A percentile compares a stretch with the other conserved stretches of the same genome.
These are phyloP conservation scores for Mellilla xanthometata DNA, from an alignment of 2,888 invertebrate genomes.

Conservation along the genomic window DNA sequence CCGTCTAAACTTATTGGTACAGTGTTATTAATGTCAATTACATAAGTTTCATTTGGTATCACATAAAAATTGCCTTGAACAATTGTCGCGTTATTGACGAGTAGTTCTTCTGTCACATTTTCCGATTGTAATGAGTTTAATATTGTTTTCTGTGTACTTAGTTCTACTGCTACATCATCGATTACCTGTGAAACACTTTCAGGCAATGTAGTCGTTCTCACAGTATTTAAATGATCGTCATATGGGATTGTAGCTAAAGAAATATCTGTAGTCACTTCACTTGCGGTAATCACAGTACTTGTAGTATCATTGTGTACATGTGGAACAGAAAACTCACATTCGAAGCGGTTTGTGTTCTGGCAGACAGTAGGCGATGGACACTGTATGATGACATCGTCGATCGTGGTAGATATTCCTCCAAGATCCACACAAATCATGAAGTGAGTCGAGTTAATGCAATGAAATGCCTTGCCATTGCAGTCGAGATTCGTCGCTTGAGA, in stretches of 20 bases:
- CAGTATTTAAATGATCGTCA: conserved; percentile 32
- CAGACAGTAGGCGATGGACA: conserved; percentile 67
- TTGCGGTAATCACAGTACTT: conserved; percentile 10
- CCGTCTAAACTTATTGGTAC: not conserved
- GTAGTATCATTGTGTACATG: conserved; percentile 6
- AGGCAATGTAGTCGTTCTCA: conserved; percentile 28
- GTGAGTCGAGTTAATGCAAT: conserved; percentile 71
- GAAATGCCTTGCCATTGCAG: conserved; percentile 73
- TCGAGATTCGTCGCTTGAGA: conserved; percentile 52
- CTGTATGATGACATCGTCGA: conserved; percentile 61
- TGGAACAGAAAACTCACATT: conserved; percentile 59
- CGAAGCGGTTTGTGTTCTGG: conserved; percentile 51
- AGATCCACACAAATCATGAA: conserved; percentile 77
- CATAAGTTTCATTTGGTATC: not conserved
- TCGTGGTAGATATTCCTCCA: conserved; percentile 64
- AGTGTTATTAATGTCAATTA: not conserved
- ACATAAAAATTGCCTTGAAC: too few relatives aligned
- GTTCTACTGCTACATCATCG: conserved; percentile 7
- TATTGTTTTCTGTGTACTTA: not conserved
- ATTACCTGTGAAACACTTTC: conserved; percentile 1
- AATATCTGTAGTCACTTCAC: conserved; percentile 14
- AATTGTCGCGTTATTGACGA: too few relatives aligned
- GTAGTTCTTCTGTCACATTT: not conserved
- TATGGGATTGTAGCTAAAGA: conserved; percentile 18
- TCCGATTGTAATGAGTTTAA: not conserved